Evolutionary conservation across 2,888 invertebrate genomes (phyloP).

Genomic region (Melanotus villosus): DNA sequence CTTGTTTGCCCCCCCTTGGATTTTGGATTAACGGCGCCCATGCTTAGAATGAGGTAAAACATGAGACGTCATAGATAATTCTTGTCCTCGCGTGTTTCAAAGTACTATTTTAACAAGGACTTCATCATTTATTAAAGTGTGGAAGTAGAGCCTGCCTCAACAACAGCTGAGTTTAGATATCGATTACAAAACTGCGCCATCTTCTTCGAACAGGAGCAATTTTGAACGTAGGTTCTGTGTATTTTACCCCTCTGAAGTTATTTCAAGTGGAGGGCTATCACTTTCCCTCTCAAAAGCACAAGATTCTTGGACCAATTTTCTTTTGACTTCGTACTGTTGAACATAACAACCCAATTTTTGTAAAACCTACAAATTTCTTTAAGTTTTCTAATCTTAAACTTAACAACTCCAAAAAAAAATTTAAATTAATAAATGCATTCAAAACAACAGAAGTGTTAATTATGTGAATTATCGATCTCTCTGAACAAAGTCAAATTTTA

Average conservation of each 20-base stretch:
- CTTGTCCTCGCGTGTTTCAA: slow-evolving; percentile 28
- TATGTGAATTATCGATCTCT: too few relatives aligned
- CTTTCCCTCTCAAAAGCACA: slow-evolving; percentile 6
- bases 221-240: not conserved
- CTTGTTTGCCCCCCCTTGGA: too few relatives aligned
- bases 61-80: slow-evolving; percentile 11
- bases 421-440: too few relatives aligned
- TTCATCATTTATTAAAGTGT: slow-evolving; percentile 26
- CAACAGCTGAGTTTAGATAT: slow-evolving; percentile 42
- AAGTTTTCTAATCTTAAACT: too few relatives aligned
- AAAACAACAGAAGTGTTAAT: too few relatives aligned
- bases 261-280: slow-evolving; percentile 12
- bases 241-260: slow-evolving; percentile 12
- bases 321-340: not conserved
- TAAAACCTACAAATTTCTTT: too few relatives aligned
- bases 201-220: slow-evolving; percentile 13
- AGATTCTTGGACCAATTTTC: slow-evolving; percentile 10
- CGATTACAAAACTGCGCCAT: slow-evolving; percentile 39
- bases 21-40: too few relatives aligned
- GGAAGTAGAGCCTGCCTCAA: slow-evolving; percentile 35
- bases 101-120: slow-evolving; percentile 10
- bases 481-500: too few relatives aligned
- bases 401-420: too few relatives aligned
- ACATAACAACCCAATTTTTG: not conserved
- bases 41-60: not conserved